A percentile compares a stretch with the other conserved stretches of the same genome.
Conservation (phyloP, 2,888 invertebrate genomes). For the Crocallis elinguaria region DNA sequence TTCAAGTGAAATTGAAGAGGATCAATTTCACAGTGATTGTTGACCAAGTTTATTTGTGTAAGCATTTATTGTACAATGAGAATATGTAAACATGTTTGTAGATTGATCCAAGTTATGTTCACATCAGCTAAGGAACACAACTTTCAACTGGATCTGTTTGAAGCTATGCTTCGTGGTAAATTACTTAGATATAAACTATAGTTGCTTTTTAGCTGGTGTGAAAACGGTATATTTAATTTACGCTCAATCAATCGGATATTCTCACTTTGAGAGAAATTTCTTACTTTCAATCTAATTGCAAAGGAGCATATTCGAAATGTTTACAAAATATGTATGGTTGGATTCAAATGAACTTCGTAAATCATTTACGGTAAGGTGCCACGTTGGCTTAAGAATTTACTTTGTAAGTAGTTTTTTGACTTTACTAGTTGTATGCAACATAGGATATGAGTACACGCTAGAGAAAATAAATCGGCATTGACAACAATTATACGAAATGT, state of each 20-base stretch:
- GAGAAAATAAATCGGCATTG: slow-evolving; percentile 8
- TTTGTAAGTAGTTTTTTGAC: slow-evolving; percentile 45
- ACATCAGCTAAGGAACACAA: neutral
- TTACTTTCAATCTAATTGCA: slow-evolving; percentile 19
- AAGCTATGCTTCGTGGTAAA: neutral
- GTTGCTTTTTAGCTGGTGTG: neutral
- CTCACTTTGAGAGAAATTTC: neutral
- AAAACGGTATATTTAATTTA: neutral
- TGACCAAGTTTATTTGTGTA: slow-evolving; percentile 6
- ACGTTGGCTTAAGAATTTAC: slow-evolving; percentile 49
- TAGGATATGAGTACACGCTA: slow-evolving; percentile 38
- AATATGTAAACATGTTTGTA: neutral
- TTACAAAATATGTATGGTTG: neutral
- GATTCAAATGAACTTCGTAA: slow-evolving; percentile 11
- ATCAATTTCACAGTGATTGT: neutral
- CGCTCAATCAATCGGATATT: neutral
- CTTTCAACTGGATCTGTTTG: neutral
- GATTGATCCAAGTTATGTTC: neutral
- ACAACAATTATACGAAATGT: slow-evolving; percentile 5
- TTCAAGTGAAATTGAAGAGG: slow-evolving; percentile 1
- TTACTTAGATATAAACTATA: neutral
- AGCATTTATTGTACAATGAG: neutral
- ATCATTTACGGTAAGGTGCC: slow-evolving; percentile 59
- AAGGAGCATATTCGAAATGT: slow-evolving; percentile 15
- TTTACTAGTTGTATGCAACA: slow-evolving; percentile 34